Evolutionary conservation across 2,888 invertebrate species (phyloP).

Genomic region (Patella depressa): DNA sequence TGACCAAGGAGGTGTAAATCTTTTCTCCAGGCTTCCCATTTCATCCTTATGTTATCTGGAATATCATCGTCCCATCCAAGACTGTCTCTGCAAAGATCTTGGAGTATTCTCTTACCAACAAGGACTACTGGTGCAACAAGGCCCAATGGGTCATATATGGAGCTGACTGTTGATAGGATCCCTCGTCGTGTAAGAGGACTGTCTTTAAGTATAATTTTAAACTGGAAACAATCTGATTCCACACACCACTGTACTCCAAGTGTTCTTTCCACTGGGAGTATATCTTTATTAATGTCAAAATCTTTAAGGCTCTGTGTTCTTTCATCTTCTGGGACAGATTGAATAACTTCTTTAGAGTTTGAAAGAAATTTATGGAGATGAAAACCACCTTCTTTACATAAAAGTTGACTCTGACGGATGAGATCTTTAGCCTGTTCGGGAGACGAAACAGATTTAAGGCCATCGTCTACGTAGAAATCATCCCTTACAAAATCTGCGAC

Average conservation of each 20-base stretch:
- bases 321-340: conserved; percentile 12
- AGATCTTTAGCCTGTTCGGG: neutral
- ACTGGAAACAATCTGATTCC: conserved; percentile 3
- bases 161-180: conserved; percentile 6
- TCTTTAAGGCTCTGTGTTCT: neutral
- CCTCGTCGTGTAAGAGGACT: conserved; percentile 11
- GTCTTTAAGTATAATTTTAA: neutral
- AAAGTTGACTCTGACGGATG: neutral
- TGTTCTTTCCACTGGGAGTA: conserved; percentile 12
- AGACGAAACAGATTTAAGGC: conserved; percentile 15
- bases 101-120: conserved; percentile 13
- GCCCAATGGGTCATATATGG: conserved; percentile 15
- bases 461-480: conserved; percentile 19
- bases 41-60: neutral
- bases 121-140: conserved; percentile 15
- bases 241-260: conserved; percentile 17
- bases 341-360: conserved; percentile 9
- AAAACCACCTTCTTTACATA: conserved; percentile 1
- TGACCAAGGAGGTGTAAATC: neutral
- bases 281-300: conserved; percentile 1
- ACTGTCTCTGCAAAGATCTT: conserved; percentile 4
- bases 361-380: conserved; percentile 10
- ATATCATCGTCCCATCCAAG: conserved; percentile 18
- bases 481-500: neutral
- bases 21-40: conserved; percentile 13